Conservation (phyloP, 2,797 vertebrate species). For the Channallabes apus region DNA sequence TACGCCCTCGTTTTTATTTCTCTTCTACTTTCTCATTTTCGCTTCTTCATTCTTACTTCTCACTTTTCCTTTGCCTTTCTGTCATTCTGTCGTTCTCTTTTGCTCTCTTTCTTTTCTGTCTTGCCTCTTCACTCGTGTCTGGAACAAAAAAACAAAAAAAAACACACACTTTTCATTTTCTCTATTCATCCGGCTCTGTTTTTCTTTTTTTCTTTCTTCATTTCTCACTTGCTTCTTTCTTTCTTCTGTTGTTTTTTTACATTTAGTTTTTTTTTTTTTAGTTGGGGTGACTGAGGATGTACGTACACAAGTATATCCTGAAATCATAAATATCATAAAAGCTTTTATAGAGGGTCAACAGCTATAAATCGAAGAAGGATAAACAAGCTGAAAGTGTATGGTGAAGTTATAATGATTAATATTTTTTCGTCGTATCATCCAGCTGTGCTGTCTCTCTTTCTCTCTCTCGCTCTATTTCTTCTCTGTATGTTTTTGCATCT, state of each 20-base stretch:
- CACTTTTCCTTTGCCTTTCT: conserved; percentile 8
- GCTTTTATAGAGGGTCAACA: background rate
- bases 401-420: background rate
- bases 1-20: background rate
- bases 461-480: background rate
- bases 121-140: background rate
- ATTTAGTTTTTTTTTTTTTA: background rate
- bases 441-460: background rate
- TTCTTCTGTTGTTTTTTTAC: background rate
- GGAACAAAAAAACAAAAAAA: background rate
- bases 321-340: background rate
- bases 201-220: background rate
- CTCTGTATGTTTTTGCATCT: background rate
- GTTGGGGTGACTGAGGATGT: background rate
- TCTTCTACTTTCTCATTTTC: conserved; percentile 28
- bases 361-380: background rate
- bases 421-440: background rate
- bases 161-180: background rate
- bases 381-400: background rate
- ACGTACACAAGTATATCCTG: background rate
- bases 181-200: background rate
- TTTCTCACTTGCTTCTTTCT: background rate
- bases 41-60: conserved; percentile 19
- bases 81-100: background rate
- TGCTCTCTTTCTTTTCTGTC: background rate